Conservation (phyloP, 2,113 vertebrate species). For the Apteryx owenii region DNA sequence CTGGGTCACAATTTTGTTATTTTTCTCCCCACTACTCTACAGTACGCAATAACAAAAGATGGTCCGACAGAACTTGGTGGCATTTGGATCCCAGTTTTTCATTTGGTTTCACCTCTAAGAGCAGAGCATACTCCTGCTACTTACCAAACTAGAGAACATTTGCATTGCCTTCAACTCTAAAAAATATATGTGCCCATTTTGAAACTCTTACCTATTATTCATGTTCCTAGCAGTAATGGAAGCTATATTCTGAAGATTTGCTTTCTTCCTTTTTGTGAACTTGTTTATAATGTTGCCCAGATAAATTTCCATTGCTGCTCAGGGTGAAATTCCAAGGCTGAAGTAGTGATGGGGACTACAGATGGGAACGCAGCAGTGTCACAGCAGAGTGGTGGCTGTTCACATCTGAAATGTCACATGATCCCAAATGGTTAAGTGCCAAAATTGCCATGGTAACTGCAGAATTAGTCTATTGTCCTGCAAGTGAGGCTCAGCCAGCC, state of each 20-base stretch:
- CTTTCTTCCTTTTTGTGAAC: neutral
- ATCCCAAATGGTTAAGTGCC: neutral
- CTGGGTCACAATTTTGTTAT: neutral
- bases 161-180: neutral
- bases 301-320: rapidly evolving
- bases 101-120: neutral
- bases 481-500: too few relatives aligned
- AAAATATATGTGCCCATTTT: neutral
- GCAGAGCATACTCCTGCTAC: neutral
- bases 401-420: neutral
- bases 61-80: neutral
- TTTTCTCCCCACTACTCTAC: neutral
- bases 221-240: neutral
- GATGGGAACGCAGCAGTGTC: rapidly evolving
- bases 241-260: neutral
- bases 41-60: neutral
- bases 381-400: rapidly evolving
- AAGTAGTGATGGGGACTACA: neutral
- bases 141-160: neutral
- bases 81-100: neutral
- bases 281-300: neutral
- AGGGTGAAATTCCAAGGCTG: neutral
- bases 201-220: neutral
- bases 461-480: too few relatives aligned
- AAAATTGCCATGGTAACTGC: too few relatives aligned